Evolutionary conservation across 2,797 vertebrate genomes (phyloP).

Genomic region (Acrossocheilus fasciatus): DNA sequence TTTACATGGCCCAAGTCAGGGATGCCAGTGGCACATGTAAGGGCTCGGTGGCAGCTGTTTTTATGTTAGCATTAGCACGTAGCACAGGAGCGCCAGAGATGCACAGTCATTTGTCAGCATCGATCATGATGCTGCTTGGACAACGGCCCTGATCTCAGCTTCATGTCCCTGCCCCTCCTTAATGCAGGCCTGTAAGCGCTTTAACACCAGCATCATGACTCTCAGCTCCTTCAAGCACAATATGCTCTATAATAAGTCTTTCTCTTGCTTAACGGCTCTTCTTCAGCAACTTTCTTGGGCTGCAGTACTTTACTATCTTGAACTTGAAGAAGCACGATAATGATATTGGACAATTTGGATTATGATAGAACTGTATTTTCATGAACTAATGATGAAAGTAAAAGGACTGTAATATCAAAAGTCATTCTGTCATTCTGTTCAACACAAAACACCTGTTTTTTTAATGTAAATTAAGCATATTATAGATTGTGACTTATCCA

Average conservation of each 20-base stretch:
- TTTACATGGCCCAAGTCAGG: not conserved
- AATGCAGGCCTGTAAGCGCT: slow-evolving; percentile 45
- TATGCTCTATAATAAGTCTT: not conserved
- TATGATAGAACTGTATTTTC: not conserved
- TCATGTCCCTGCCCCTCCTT: slow-evolving; percentile 34
- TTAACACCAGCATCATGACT: slow-evolving; percentile 22
- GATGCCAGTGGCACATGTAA: slow-evolving; percentile 39
- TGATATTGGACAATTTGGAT: not conserved
- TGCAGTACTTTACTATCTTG: too few relatives aligned
- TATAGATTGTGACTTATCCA: not conserved
- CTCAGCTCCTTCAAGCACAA: slow-evolving; percentile 25
- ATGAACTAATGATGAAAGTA: not conserved
- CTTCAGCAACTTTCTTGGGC: not conserved
- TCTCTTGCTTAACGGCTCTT: not conserved
- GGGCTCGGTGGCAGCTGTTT: slow-evolving; percentile 31
- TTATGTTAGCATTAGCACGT: slow-evolving; percentile 25
- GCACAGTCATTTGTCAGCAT: slow-evolving; percentile 34
- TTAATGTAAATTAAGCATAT: not conserved
- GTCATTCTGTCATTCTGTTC: not conserved
- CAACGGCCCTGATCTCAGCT: slow-evolving; percentile 16
- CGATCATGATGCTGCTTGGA: slow-evolving; percentile 31
- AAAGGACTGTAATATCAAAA: not conserved
- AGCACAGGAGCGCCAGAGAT: slow-evolving; percentile 8
- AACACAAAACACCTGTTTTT: not conserved
- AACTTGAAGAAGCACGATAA: not conserved